Percentiles rank a stretch among this genome's conserved stretches.
Conservation (phyloP, 2,888 invertebrate genomes). For the Ichneumoninae sp. region DNA sequence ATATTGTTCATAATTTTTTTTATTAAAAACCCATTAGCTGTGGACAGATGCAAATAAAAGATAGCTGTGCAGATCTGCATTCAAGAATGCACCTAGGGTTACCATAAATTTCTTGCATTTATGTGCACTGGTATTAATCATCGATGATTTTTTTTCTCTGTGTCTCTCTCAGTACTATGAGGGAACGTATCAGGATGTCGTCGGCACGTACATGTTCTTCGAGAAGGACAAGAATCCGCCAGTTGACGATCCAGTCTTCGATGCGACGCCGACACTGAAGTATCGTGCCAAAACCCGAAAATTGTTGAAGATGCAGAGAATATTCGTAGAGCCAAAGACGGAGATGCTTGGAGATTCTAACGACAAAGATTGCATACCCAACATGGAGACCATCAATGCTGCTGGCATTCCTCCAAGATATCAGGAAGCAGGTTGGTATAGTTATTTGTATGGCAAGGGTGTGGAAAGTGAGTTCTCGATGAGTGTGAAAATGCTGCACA, state of each 20-base stretch:
- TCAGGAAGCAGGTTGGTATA: slow-evolving; percentile 75
- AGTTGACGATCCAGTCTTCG: slow-evolving; percentile 82
- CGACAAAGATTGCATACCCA: slow-evolving; percentile 76
- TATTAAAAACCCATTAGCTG: too few relatives aligned
- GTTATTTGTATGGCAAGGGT: background rate
- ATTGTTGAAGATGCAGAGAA: slow-evolving; percentile 88
- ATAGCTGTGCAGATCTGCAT: too few relatives aligned
- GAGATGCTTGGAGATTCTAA: slow-evolving; percentile 81
- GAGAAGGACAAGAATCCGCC: slow-evolving; percentile 86
- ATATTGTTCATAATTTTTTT: too few relatives aligned
- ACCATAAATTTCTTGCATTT: background rate
- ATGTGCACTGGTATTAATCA: too few relatives aligned
- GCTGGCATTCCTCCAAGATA: slow-evolving; percentile 79
- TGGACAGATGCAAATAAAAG: too few relatives aligned
- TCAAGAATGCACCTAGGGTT: too few relatives aligned
- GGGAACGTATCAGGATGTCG: slow-evolving; percentile 89
- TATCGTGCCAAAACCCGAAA: slow-evolving; percentile 89
- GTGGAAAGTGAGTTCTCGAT: too few relatives aligned
- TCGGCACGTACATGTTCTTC: slow-evolving; percentile 91
- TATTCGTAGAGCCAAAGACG: slow-evolving; percentile 86
- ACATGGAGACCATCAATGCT: slow-evolving; percentile 74
- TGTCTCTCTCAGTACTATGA: slow-evolving; percentile 80
- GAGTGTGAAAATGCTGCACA: too few relatives aligned
- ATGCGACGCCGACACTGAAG: slow-evolving; percentile 87
- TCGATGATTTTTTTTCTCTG: background rate